phyloP scores from a whole-genome alignment of 2,113 vertebrate species.

The Sphaerodactylus townsendi region DNA sequence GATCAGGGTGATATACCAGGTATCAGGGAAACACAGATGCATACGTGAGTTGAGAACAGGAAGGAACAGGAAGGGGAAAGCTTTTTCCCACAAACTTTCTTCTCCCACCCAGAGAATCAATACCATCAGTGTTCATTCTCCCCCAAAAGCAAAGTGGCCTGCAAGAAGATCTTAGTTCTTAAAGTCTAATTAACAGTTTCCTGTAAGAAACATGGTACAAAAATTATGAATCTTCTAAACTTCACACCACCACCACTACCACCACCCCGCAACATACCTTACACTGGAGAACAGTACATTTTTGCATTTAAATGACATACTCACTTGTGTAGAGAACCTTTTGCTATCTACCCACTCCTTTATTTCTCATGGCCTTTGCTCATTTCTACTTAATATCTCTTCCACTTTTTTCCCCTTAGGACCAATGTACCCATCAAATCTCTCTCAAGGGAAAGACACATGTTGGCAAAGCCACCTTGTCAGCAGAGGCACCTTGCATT shows the following conservation, averaged over 20 bases:
- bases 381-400: neutral
- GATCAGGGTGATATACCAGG: neutral
- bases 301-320: neutral
- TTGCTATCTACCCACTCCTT: neutral
- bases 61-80: neutral
- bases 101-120: neutral
- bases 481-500: neutral
- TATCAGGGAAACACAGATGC: neutral
- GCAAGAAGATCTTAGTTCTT: neutral
- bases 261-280: no score
- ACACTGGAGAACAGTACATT: neutral
- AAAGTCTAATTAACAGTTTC: neutral
- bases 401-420: neutral
- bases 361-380: neutral
- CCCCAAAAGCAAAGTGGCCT: neutral
- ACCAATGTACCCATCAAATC: neutral
- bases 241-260: neutral
- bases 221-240: neutral
- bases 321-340: neutral
- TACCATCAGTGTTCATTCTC: rapidly evolving
- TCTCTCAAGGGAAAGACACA: neutral
- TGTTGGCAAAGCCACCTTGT: neutral
- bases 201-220: neutral
- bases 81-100: neutral
- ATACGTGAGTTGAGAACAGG: neutral